These are phyloP conservation scores for Patella pellucida DNA, from an alignment of 2,888 invertebrate species.

Conservation along the genomic window DNA sequence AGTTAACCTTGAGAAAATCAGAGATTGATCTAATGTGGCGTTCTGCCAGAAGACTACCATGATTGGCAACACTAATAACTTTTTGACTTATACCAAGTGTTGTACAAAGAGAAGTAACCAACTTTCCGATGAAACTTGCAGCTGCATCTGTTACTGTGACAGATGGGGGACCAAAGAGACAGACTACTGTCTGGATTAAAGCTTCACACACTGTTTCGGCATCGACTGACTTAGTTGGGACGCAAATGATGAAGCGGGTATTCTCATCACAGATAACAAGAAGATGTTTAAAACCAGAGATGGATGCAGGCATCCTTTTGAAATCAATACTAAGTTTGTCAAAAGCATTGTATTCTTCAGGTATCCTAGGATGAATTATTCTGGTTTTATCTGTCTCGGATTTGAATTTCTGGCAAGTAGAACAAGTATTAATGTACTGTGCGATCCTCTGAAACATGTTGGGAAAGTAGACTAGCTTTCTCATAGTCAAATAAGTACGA, in stretches of 20 bases:
- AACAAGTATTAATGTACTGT: neutral
- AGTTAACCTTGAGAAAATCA: neutral
- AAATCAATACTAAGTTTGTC: neutral
- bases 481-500: neutral
- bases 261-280: neutral
- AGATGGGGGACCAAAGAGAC: neutral
- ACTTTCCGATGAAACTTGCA: neutral
- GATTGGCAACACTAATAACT: neutral
- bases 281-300: neutral
- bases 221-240: neutral
- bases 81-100: neutral
- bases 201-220: conserved; percentile 3
- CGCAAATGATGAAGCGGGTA: neutral
- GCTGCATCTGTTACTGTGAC: neutral
- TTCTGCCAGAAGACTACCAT: neutral
- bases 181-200: neutral
- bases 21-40: conserved; percentile 1
- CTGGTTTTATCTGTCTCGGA: neutral
- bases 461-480: neutral
- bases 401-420: neutral
- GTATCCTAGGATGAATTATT: neutral
- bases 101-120: neutral
- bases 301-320: neutral
- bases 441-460: neutral
- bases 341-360: neutral